Conservation (phyloP, 2,888 invertebrate species). For the Lasioglossum calceatum region DNA sequence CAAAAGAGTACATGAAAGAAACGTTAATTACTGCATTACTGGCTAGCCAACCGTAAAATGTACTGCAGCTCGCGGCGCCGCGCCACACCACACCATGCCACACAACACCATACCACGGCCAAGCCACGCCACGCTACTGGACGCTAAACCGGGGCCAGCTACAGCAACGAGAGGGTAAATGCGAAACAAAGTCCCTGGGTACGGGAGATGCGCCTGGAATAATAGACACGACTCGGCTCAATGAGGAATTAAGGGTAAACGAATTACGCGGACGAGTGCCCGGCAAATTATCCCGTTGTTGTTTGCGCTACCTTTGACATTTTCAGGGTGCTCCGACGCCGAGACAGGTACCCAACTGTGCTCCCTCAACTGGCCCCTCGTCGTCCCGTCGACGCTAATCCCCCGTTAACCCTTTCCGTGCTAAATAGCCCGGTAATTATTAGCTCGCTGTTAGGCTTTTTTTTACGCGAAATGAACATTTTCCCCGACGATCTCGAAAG, state of each 20-base stretch:
- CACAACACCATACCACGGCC: neutral
- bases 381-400: neutral
- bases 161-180: constrained; percentile 48
- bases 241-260: constrained; percentile 76
- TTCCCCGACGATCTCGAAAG: neutral
- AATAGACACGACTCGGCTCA: constrained; percentile 68
- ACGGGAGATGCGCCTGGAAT: constrained; percentile 65
- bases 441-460: neutral
- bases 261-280: constrained; percentile 65
- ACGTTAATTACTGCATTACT: constrained; percentile 80
- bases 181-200: constrained; percentile 57
- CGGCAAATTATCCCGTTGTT: constrained; percentile 56
- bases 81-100: constrained; percentile 26
- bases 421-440: neutral
- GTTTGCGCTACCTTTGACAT: constrained; percentile 54
- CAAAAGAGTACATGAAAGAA: constrained; percentile 78
- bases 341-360: constrained; percentile 4
- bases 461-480: neutral
- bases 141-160: neutral
- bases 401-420: constrained; percentile 3
- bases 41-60: constrained; percentile 75
- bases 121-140: constrained; percentile 1
- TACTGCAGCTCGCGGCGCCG: constrained; percentile 65
- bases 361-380: neutral
- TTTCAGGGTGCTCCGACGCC: constrained; percentile 9